Conservation (phyloP, 2,113 vertebrate genomes). For the Cichladusa arquata region DNA sequence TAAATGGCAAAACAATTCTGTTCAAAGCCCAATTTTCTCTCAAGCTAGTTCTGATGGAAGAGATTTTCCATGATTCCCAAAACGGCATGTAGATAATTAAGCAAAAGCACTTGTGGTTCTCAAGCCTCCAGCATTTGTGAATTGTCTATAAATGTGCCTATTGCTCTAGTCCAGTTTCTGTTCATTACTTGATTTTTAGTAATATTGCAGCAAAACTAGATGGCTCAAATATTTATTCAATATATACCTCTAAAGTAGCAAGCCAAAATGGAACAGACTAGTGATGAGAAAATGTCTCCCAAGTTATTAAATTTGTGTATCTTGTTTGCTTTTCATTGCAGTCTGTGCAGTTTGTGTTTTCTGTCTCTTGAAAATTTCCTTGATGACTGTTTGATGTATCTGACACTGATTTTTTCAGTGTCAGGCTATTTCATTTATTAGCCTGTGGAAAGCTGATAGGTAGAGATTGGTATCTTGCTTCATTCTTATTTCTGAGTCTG, state of each 20-base stretch:
- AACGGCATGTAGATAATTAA: neutral
- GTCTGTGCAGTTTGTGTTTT: neutral
- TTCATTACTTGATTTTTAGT: neutral
- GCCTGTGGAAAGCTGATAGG: neutral
- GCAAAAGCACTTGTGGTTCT: neutral
- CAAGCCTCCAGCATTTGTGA: neutral
- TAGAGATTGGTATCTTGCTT: slow-evolving; percentile 11
- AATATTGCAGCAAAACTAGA: neutral
- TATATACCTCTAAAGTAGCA: neutral
- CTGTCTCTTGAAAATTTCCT: slow-evolving; percentile 7
- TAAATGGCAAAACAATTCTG: neutral
- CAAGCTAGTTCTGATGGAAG: neutral
- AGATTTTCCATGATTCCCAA: neutral
- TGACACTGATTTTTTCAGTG: slow-evolving; percentile 2
- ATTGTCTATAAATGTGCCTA: neutral
- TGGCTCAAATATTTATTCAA: neutral
- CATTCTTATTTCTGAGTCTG: neutral
- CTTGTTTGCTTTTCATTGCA: neutral
- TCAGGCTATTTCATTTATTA: neutral
- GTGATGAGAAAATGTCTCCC: neutral
- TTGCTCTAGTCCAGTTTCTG: neutral
- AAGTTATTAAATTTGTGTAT: neutral
- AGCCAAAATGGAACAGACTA: neutral
- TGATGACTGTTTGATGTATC: slow-evolving; percentile 16
- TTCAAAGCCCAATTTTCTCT: neutral